Evolutionary conservation across 1,140 invertebrate species (phyloP).

Genomic region (Temnothorax curvispinosus): DNA sequence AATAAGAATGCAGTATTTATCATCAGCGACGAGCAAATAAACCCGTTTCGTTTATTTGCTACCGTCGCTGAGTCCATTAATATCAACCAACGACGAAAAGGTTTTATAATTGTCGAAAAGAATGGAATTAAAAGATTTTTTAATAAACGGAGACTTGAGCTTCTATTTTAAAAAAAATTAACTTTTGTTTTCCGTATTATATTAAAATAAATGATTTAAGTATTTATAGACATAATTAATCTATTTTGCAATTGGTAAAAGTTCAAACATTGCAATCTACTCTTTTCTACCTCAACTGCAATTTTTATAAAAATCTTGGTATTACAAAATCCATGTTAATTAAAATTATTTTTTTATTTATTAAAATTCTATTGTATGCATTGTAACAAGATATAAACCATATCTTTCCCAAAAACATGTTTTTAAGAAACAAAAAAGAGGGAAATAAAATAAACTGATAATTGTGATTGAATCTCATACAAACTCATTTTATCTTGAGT

Average conservation of each 20-base stretch:
- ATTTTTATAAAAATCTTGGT: not conserved
- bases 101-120: not conserved
- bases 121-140: not conserved
- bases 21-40: not conserved
- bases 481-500: not conserved
- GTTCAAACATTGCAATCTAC: not conserved
- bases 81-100: not conserved
- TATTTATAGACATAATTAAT: not conserved
- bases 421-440: not conserved
- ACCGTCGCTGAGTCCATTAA: not conserved
- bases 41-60: not conserved
- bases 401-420: not conserved
- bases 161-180: not conserved
- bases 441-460: not conserved
- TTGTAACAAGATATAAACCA: not conserved
- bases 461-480: not conserved
- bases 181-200: not conserved
- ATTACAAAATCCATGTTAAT: not conserved
- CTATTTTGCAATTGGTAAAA: not conserved
- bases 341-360: slow-evolving; percentile 12
- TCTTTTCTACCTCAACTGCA: not conserved
- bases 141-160: not conserved
- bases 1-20: not conserved
- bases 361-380: not conserved
- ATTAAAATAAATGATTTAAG: no score